These are phyloP conservation scores for Channa striata DNA, from an alignment of 2,797 vertebrate genomes.

Conservation along the genomic window DNA sequence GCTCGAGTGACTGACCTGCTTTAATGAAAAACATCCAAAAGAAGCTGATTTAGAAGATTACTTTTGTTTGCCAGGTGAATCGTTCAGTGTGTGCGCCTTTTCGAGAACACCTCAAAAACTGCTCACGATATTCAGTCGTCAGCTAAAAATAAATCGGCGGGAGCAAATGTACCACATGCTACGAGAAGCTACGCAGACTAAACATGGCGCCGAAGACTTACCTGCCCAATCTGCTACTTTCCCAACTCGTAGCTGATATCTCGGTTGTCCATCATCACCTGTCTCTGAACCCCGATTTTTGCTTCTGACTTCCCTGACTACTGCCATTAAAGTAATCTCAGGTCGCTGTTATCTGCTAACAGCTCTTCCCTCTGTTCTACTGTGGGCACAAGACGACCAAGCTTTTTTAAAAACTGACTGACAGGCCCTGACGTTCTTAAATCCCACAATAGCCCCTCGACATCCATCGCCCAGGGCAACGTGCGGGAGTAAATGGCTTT, in stretches of 20 bases:
- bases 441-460: slow-evolving; percentile 68
- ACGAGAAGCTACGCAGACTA: neutral
- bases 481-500: slow-evolving; percentile 65
- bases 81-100: slow-evolving; percentile 1
- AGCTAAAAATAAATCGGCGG: neutral
- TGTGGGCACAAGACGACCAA: slow-evolving; percentile 34
- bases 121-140: slow-evolving; percentile 1
- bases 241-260: slow-evolving; percentile 17
- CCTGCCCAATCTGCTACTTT: slow-evolving; percentile 8
- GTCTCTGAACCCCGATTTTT: slow-evolving; percentile 15
- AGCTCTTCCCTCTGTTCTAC: slow-evolving; percentile 42
- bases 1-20: slow-evolving; percentile 15
- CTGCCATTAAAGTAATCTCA: slow-evolving; percentile 37
- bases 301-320: slow-evolving; percentile 21
- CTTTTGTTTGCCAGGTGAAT: too few relatives aligned
- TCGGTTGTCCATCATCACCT: slow-evolving; percentile 17
- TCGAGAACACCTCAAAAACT: slow-evolving; percentile 3
- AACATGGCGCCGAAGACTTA: neutral
- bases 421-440: slow-evolving; percentile 68
- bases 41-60: neutral
- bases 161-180: neutral
- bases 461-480: slow-evolving; percentile 66
- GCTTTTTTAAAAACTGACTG: slow-evolving; percentile 67
- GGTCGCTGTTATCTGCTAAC: slow-evolving; percentile 51
- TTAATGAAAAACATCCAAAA: slow-evolving; percentile 11